Evolutionary conservation across 2,797 vertebrate species (phyloP).

Genomic region (Danio albolineatus): DNA sequence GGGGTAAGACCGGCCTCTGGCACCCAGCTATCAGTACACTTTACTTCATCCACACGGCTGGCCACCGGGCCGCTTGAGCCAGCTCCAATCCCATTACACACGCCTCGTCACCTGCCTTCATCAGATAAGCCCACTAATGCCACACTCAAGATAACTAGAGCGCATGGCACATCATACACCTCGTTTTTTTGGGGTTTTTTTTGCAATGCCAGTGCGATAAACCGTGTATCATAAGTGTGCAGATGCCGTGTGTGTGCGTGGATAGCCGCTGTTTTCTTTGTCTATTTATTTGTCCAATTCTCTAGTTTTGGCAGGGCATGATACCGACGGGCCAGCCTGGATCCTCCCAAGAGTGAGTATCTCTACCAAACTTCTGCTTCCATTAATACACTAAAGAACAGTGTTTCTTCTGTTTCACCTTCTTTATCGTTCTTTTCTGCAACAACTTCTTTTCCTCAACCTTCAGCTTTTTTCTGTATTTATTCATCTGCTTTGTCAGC

Average conservation of each 20-base stretch:
- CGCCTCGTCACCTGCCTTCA: slow-evolving; percentile 73
- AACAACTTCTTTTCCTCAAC: too few species aligned
- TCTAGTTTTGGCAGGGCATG: slow-evolving; percentile 99
- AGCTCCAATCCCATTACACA: slow-evolving; percentile 80
- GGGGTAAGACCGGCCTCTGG: slow-evolving; percentile 87
- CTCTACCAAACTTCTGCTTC: slow-evolving; percentile 11
- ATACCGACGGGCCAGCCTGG: slow-evolving; percentile 95
- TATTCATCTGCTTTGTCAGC: too few species aligned
- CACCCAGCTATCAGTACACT: slow-evolving; percentile 48
- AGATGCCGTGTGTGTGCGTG: slow-evolving; percentile 65
- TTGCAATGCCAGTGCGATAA: slow-evolving; percentile 36
- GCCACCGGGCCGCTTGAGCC: slow-evolving; percentile 50
- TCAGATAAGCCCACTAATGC: slow-evolving; percentile 78
- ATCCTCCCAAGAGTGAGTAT: slow-evolving; percentile 99
- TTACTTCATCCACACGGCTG: slow-evolving; percentile 9
- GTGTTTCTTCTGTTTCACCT: background rate
- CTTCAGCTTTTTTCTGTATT: too few species aligned
- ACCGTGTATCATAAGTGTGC: slow-evolving; percentile 47
- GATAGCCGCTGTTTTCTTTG: slow-evolving; percentile 68
- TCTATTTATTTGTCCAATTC: slow-evolving; percentile 72
- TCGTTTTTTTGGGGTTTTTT: slow-evolving; percentile 3
- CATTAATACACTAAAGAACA: background rate
- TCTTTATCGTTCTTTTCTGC: background rate
- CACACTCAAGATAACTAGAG: slow-evolving; percentile 74
- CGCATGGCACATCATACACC: slow-evolving; percentile 50